These are phyloP conservation scores for Dryomyza anilis DNA, from an alignment of 2,888 invertebrate species.

Conservation along the genomic window DNA sequence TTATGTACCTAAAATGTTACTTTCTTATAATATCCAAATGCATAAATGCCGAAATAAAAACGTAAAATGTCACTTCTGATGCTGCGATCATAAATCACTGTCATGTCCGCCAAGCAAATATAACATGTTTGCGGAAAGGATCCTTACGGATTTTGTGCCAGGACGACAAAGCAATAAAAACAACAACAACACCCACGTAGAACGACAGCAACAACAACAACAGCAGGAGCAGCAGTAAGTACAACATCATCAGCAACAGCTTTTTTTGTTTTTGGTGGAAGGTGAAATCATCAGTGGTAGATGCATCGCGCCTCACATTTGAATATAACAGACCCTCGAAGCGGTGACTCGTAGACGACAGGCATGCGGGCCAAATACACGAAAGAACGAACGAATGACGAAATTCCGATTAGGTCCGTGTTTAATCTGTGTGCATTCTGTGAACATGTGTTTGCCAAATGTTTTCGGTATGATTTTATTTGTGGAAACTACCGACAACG, in stretches of 20 bases:
- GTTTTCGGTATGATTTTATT: constrained; percentile 32
- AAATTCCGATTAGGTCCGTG: constrained; percentile 34
- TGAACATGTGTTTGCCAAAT: constrained; percentile 60
- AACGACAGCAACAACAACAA: not conserved
- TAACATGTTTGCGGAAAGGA: constrained; percentile 8
- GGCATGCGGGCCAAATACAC: not conserved
- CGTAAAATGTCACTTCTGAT: no score
- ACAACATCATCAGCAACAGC: not conserved
- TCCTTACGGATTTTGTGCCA: not conserved
- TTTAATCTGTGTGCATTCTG: constrained; percentile 45
- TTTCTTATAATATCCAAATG: no score
- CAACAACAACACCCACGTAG: not conserved
- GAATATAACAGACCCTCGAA: no score
- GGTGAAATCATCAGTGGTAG: no score
- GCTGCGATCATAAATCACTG: constrained; percentile 14
- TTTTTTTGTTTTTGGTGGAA: not conserved
- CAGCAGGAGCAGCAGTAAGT: not conserved
- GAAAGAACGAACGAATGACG: not conserved
- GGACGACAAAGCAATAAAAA: not conserved
- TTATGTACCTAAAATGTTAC: no score
- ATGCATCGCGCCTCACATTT: not conserved
- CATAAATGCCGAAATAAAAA: no score
- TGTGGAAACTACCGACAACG: no score
- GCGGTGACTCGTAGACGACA: no score
- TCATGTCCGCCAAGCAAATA: not conserved